Evolutionary conservation across 2,888 invertebrate genomes (phyloP).

Genomic region (Chorisops tibialis): DNA sequence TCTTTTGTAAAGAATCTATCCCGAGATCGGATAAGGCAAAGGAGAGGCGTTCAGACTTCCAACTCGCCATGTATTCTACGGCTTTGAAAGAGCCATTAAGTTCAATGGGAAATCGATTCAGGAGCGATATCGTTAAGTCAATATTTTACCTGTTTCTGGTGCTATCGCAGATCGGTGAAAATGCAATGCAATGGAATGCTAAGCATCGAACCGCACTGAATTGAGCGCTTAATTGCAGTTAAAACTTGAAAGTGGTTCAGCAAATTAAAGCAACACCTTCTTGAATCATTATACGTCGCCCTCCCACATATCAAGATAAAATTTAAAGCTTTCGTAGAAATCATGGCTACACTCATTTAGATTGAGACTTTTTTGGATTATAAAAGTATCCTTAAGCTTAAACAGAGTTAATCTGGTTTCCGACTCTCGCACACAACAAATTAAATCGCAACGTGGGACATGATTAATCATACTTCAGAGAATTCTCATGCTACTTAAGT

Average conservation of each 20-base stretch:
- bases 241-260: no score
- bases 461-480: constrained; percentile 19
- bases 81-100: constrained; percentile 15
- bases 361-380: background rate
- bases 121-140: background rate
- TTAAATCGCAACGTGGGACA: constrained; percentile 24
- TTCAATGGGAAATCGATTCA: constrained; percentile 19
- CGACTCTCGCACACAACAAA: constrained; percentile 15
- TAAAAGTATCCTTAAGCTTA: background rate
- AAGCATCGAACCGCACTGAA: no score
- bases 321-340: no score
- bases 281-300: no score
- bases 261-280: no score
- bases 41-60: background rate
- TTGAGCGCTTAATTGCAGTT: no score
- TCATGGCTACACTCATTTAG: background rate
- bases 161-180: no score
- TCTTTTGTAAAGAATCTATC: background rate
- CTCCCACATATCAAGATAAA: no score
- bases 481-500: background rate
- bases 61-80: background rate
- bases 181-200: no score
- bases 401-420: constrained; percentile 10
- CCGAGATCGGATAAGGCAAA: background rate
- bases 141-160: no score